Evolutionary conservation across 2,797 vertebrate genomes (phyloP).

Genomic region (Falco biarmicus): DNA sequence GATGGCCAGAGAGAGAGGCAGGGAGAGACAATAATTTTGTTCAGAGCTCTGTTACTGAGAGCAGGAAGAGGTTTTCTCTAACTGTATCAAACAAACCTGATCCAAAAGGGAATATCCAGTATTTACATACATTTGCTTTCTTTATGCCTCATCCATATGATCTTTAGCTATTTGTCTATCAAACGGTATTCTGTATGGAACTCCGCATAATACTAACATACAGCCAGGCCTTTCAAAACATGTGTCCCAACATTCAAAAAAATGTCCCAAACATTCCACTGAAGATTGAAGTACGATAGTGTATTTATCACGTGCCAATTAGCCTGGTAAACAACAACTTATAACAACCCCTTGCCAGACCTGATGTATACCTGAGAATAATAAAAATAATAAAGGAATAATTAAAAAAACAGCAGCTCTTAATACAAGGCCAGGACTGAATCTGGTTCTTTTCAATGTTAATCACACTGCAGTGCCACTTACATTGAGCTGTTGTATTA

Average conservation of each 20-base stretch:
- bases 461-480: neutral
- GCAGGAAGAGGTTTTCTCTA: neutral
- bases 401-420: neutral
- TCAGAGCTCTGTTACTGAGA: neutral
- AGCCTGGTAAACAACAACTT: neutral
- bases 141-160: neutral
- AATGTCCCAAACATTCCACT: neutral
- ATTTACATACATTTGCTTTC: neutral
- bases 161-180: neutral
- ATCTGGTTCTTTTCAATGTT: neutral
- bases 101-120: neutral
- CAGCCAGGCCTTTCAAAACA: neutral
- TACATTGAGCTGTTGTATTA: neutral
- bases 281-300: neutral
- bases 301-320: neutral
- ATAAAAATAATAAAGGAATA: neutral
- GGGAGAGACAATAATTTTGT: neutral
- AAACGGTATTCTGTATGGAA: neutral
- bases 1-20: neutral
- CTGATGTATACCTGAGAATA: neutral
- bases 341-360: neutral
- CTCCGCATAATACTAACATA: neutral
- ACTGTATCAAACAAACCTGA: neutral
- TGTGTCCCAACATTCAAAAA: neutral
- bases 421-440: neutral